phyloP scores from a whole-genome alignment of 1,140 invertebrate species.

The Agraylea sexmaculata region DNA sequence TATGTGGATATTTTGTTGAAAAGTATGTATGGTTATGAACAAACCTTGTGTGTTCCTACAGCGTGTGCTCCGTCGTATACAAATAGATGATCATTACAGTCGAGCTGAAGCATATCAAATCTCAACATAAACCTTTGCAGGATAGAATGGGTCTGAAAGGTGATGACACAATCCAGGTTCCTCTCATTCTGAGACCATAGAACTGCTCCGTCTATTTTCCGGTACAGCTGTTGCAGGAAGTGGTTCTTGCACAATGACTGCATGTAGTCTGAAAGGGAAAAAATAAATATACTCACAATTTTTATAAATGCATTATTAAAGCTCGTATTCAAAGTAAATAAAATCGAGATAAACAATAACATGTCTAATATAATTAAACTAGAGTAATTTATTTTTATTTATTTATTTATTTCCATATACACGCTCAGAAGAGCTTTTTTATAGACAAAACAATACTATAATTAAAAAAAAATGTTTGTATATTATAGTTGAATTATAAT shows the following conservation, averaged over 20 bases:
- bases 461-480: too few species aligned
- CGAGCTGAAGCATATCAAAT: slow-evolving; percentile 66
- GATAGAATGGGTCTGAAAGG: slow-evolving; percentile 87
- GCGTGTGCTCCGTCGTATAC: slow-evolving; percentile 87
- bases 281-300: slow-evolving; percentile 21
- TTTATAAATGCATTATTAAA: neutral
- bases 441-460: too few species aligned
- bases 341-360: neutral
- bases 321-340: neutral
- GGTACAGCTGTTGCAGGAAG: slow-evolving; percentile 72
- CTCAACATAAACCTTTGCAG: slow-evolving; percentile 86
- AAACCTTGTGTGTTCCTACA: slow-evolving; percentile 74
- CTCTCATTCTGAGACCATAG: slow-evolving; percentile 78
- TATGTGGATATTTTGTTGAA: too few species aligned
- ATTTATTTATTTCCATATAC: too few species aligned
- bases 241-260: slow-evolving; percentile 74
- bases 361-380: neutral
- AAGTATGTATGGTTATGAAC: too few species aligned
- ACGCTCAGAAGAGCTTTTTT: too few species aligned
- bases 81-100: slow-evolving; percentile 87
- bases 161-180: slow-evolving; percentile 81
- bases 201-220: slow-evolving; percentile 83
- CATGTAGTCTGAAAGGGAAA: slow-evolving; percentile 70
- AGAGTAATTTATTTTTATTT: neutral
- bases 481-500: too few species aligned